Base-by-base conservation (phyloP, 1,140 invertebrate species). In the Heliconius melpomene region DNA sequence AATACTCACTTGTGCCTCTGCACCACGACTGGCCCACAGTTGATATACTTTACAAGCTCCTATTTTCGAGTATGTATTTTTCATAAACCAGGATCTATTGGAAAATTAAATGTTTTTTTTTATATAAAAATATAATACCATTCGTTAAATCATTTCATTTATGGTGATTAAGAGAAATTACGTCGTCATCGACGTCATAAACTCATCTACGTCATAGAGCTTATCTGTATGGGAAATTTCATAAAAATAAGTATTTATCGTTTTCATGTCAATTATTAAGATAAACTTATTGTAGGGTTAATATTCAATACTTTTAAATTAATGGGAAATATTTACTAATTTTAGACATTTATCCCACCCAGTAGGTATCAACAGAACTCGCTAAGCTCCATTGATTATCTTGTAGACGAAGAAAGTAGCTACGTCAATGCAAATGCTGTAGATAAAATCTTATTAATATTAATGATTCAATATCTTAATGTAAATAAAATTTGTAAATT, bases 401-500 rank as follows among this genome's bases (percentile, higher is more conserved):
- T 3, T 29, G 26, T 29, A 9, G 60, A 66, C 60, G 60, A 29
- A 29, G 60, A 29, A 66, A 66, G 60, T 66, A 18, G 60, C 60
- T 66, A 66, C 60, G 60, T 60, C 23, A 66, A 66, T 66, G 60
- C 60, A 66, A 66, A 29, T 66, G 60, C 5, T 66, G 13, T 13
- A 66, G 60, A 29, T 66, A 66, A 16, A 13, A 16, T 29, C 3
- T 60, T 26, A 29, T 66, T 66, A 66, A 66, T 57, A 57, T 57
- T 23, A 57, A 57, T 57, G n/a, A 57, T 29, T 66, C 13, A 0
- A 66, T 60, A 29, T 26, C 23, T 13, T 66, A 66, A 11, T 29
- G 11, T 57, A n/a, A 57, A 57, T 57, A 57, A 57, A 23, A 66
- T 66, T 66, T n/a, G 20, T 60, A 60, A 29, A 66, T 66, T 66